Conservation (phyloP, 2,797 vertebrate genomes). For the Prionace glauca region DNA sequence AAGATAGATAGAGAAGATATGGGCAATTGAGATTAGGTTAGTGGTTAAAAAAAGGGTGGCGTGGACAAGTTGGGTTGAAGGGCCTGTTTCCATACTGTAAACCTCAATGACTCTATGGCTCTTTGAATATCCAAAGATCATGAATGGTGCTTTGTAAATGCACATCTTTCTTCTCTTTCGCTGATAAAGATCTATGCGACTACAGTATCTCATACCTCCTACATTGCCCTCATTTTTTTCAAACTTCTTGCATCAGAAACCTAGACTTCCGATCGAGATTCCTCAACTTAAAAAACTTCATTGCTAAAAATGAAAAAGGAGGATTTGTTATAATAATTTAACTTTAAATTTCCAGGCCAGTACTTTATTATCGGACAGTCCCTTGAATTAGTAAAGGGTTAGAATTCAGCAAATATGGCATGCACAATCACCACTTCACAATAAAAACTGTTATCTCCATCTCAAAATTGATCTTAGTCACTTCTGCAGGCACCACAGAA, state of each 20-base stretch:
- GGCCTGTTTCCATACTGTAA: no score
- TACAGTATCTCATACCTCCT: background rate
- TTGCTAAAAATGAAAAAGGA: no score
- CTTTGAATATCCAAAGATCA: no score
- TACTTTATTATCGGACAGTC: background rate
- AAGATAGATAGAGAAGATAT: no score
- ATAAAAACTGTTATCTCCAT: background rate
- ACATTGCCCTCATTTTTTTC: background rate
- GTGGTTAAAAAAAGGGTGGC: no score
- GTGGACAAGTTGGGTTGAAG: no score
- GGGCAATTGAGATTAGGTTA: no score
- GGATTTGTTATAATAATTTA: background rate
- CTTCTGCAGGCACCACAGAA: background rate
- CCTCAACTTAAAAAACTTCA: background rate
- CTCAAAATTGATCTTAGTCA: background rate
- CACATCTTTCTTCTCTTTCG: background rate
- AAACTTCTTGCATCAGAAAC: background rate
- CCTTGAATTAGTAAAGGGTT: background rate
- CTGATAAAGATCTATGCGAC: background rate
- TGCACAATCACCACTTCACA: background rate
- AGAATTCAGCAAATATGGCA: background rate
- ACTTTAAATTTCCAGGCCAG: background rate
- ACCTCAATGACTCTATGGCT: no score
- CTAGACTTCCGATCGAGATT: background rate
- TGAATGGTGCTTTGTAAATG: background rate